A percentile compares a stretch with the other conserved stretches of the same genome.
Evolutionary conservation across 2,888 invertebrate species (phyloP).

Genomic region (Coenonympha glycerion): DNA sequence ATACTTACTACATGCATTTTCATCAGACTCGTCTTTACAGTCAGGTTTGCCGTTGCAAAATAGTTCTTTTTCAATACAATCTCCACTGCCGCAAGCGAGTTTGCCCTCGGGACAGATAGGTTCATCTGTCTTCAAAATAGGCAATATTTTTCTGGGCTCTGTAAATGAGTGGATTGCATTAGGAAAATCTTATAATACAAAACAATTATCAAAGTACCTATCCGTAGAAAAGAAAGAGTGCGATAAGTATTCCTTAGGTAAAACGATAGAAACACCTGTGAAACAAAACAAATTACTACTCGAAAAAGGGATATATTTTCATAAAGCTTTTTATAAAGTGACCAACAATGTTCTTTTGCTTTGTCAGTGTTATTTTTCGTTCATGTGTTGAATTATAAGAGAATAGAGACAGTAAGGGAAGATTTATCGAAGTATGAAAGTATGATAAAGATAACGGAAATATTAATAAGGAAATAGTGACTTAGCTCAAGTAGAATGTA

Average conservation of each 20-base stretch:
- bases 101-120: conserved; percentile 94
- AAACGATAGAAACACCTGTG: background rate
- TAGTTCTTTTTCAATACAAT: conserved; percentile 92
- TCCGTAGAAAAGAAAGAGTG: background rate
- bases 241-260: too few relatives aligned
- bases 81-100: conserved; percentile 92
- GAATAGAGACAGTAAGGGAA: conserved; percentile 28
- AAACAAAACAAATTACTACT: background rate
- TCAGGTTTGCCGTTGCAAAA: conserved; percentile 96
- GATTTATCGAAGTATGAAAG: conserved; percentile 29
- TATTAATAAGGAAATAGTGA: conserved; percentile 27
- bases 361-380: conserved; percentile 19
- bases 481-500: conserved; percentile 28
- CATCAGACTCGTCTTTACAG: conserved; percentile 95
- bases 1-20: conserved; percentile 95
- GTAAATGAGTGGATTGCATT: conserved; percentile 43
- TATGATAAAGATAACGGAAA: conserved; percentile 42
- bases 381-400: conserved; percentile 18
- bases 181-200: background rate
- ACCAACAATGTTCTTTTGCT: conserved; percentile 22
- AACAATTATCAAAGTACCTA: background rate
- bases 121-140: conserved; percentile 93
- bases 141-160: conserved; percentile 93
- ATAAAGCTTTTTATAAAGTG: conserved; percentile 25
- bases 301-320: too few relatives aligned